A percentile compares a stretch with the other conserved stretches of the same genome.
These are phyloP conservation scores for Polia nebulosa DNA, from an alignment of 2,888 invertebrate genomes.

Conservation along the genomic window DNA sequence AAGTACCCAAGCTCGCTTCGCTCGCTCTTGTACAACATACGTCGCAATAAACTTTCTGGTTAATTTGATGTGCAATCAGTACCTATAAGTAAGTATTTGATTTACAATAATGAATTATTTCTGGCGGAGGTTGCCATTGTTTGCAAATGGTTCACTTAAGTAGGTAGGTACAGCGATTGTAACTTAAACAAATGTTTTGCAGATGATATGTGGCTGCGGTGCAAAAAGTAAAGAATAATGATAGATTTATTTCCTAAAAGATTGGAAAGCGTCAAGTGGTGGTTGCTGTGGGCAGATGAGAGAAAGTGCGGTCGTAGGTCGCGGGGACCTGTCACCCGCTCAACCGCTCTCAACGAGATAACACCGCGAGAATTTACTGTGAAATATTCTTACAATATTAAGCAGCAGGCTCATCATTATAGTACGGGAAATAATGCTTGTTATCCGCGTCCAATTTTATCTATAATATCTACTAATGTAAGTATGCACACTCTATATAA, in stretches of 20 bases:
- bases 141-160: conserved; percentile 83
- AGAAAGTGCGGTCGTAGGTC: conserved; percentile 84
- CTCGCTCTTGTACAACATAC: too few relatives aligned
- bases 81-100: too few relatives aligned
- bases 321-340: conserved; percentile 67
- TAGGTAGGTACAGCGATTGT: conserved; percentile 64
- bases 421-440: background rate
- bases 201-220: conserved; percentile 47
- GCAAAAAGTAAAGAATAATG: conserved; percentile 53
- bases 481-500: too few relatives aligned
- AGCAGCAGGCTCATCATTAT: conserved; percentile 4
- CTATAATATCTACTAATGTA: too few relatives aligned
- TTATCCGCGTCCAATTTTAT: background rate
- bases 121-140: conserved; percentile 79
- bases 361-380: conserved; percentile 51
- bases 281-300: conserved; percentile 71
- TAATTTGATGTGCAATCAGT: too few relatives aligned
- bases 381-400: conserved; percentile 32
- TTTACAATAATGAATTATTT: too few relatives aligned
- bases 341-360: conserved; percentile 47
- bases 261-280: conserved; percentile 56
- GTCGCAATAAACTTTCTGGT: too few relatives aligned
- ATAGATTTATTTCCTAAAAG: conserved; percentile 57
- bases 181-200: conserved; percentile 51
- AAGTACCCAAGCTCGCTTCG: too few relatives aligned